Evolutionary conservation across 2,888 invertebrate species (phyloP).

Genomic region (Microplitis manilae): DNA sequence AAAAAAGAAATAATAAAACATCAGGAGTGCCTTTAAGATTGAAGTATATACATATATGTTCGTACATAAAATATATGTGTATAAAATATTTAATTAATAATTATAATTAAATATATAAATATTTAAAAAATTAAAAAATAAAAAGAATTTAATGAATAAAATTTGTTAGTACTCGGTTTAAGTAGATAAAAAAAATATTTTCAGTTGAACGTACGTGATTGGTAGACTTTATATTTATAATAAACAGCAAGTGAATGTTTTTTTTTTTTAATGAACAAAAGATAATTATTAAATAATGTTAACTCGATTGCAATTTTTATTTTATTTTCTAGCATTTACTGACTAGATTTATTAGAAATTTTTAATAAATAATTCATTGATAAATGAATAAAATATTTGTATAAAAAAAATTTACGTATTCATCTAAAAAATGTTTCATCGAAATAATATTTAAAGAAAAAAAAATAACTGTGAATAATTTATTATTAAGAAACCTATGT

Average conservation of each 20-base stretch:
- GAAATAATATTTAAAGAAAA: background rate
- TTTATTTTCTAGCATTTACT: background rate
- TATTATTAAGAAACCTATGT: constrained; percentile 1
- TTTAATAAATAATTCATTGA: constrained; percentile 1
- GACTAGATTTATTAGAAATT: background rate
- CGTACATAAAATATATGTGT: constrained; percentile 54
- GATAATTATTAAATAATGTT: background rate
- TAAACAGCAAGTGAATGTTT: background rate
- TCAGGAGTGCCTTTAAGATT: constrained; percentile 72
- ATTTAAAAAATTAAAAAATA: constrained; percentile 54
- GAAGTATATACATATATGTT: constrained; percentile 64
- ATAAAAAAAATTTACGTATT: constrained; percentile 1
- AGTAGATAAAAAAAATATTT: constrained; percentile 18
- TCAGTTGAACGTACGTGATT: constrained; percentile 8
- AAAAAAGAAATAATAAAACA: constrained; percentile 52
- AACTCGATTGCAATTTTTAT: background rate
- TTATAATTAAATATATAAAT: constrained; percentile 50
- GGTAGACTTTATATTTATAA: background rate
- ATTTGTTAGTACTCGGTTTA: background rate
- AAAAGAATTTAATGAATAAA: constrained; percentile 48
- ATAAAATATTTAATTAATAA: constrained; percentile 54
- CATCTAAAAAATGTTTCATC: background rate
- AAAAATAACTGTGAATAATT: background rate
- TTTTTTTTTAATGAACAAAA: constrained; percentile 1
- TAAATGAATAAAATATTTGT: constrained; percentile 4